phyloP scores from a whole-genome alignment of 2,888 invertebrate genomes.

The Meliscaeva auricollis region DNA sequence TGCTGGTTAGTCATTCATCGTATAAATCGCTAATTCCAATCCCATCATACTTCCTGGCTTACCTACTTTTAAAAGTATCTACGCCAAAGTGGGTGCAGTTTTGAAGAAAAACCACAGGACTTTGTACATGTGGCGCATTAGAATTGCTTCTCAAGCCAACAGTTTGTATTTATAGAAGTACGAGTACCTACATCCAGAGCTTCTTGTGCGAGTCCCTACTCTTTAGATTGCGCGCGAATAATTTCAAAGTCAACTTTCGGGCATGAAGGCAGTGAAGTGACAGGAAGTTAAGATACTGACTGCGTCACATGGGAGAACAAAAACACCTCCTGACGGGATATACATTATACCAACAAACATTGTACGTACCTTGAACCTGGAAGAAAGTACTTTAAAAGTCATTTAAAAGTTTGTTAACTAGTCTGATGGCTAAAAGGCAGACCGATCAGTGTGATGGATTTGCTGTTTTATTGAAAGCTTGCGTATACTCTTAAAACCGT shows the following conservation, averaged over 20 bases:
- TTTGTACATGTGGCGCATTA: conserved; percentile 62
- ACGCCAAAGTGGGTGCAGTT: conserved; percentile 58
- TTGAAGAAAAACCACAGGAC: conserved; percentile 66
- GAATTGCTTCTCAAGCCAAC: conserved; percentile 21
- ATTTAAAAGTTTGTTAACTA: conserved; percentile 64
- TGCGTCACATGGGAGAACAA: conserved; percentile 30
- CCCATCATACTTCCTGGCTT: conserved; percentile 53
- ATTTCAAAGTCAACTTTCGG: conserved; percentile 64
- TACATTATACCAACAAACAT: conserved; percentile 24
- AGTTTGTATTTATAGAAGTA: too few relatives aligned
- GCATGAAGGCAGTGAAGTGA: conserved; percentile 43
- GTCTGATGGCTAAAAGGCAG: neutral
- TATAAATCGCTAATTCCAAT: conserved; percentile 66
- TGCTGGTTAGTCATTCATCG: conserved; percentile 31
- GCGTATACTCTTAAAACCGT: too few relatives aligned
- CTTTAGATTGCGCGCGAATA: conserved; percentile 21
- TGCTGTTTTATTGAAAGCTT: neutral
- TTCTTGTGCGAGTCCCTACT: neutral
- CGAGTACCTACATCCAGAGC: too few relatives aligned
- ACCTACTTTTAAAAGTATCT: conserved; percentile 42
- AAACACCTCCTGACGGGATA: conserved; percentile 11
- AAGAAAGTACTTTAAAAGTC: conserved; percentile 69
- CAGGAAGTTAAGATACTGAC: conserved; percentile 48
- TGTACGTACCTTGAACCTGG: conserved; percentile 68
- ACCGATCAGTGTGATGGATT: neutral